phyloP scores from a whole-genome alignment of 2,888 invertebrate species.

The Ormyrus thymus region DNA sequence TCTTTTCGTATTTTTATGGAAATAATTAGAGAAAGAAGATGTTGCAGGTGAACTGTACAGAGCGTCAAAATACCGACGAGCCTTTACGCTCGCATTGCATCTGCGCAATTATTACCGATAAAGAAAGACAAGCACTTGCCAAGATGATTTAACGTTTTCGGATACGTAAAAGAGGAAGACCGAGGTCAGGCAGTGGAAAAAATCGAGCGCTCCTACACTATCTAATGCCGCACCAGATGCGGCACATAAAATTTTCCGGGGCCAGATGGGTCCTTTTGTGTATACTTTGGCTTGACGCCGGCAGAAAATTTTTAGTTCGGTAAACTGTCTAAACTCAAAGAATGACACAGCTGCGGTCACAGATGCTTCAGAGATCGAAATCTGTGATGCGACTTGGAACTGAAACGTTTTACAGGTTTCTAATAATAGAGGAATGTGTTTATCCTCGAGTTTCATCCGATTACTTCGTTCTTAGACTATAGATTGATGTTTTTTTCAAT shows the following conservation, averaged over 20 bases:
- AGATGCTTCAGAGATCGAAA: conserved; percentile 2
- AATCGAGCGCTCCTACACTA: neutral
- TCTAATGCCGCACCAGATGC: conserved; percentile 14
- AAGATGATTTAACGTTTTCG: conserved; percentile 17
- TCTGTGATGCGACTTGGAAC: neutral
- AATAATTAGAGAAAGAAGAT: too few relatives aligned
- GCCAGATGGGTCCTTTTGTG: conserved; percentile 19
- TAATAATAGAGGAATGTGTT: neutral
- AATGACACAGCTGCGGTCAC: neutral
- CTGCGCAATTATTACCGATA: neutral
- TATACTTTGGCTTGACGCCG: conserved; percentile 1
- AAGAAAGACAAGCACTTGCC: conserved; percentile 4
- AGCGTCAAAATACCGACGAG: too few relatives aligned
- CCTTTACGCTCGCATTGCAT: too few relatives aligned
- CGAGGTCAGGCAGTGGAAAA: neutral
- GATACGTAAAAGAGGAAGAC: neutral
- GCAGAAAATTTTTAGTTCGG: conserved; percentile 31
- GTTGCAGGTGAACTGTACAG: too few relatives aligned
- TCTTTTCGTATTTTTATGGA: too few relatives aligned
- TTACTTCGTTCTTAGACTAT: neutral
- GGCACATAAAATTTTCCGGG: conserved; percentile 29
- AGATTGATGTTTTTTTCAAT: too few relatives aligned
- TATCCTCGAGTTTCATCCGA: conserved; percentile 11
- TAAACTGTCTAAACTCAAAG: conserved; percentile 8
- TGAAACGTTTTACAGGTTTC: too few relatives aligned